A percentile compares a stretch with the other conserved stretches of the same genome.
Conservation (phyloP, 2,888 invertebrate species). For the Odiellus spinosus region DNA sequence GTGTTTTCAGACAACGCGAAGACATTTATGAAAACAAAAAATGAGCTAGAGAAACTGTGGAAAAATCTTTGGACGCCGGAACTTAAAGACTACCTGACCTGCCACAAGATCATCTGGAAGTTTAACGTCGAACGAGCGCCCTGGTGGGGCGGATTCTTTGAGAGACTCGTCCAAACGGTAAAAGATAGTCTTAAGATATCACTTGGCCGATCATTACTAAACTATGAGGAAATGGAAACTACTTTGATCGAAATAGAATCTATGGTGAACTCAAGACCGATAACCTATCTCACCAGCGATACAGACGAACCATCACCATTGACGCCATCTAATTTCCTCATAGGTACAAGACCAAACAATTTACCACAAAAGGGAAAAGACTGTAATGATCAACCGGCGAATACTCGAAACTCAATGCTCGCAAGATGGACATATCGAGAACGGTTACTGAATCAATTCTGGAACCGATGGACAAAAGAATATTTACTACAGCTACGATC, state of each 20-base stretch:
- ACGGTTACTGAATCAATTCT: too few species aligned
- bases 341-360: background rate
- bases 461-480: too few species aligned
- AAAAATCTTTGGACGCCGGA: too few species aligned
- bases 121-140: background rate
- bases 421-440: too few species aligned
- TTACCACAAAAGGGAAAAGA: background rate
- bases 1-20: background rate
- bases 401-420: too few species aligned
- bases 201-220: too few species aligned
- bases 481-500: too few species aligned
- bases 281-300: background rate
- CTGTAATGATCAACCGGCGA: too few species aligned
- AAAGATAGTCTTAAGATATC: too few species aligned
- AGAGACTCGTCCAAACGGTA: too few species aligned
- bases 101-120: background rate
- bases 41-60: background rate
- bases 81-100: background rate
- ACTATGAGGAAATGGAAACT: conserved; percentile 1
- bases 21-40: background rate
- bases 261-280: background rate
- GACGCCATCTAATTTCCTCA: conserved; percentile 1
- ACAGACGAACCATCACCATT: background rate
- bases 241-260: background rate
- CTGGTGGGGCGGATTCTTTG: too few species aligned